Evolutionary conservation across 2,888 invertebrate genomes (phyloP).

Genomic region (Perizoma flavofasciatum): DNA sequence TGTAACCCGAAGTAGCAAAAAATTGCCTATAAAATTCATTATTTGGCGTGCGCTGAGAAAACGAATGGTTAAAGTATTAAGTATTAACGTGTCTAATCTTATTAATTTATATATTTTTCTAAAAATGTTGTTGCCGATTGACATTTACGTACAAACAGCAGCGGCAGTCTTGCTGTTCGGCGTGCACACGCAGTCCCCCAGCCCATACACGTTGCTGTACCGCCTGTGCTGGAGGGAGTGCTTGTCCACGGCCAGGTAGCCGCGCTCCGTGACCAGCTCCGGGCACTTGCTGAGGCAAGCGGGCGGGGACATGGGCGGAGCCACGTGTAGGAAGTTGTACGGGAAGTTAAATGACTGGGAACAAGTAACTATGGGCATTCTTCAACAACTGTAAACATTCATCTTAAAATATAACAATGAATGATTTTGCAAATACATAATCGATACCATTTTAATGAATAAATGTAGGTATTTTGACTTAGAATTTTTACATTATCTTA

Average conservation of each 20-base stretch:
- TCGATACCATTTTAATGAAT: too few relatives aligned
- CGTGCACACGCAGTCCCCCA: constrained; percentile 95
- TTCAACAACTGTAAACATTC: too few relatives aligned
- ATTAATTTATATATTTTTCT: background rate
- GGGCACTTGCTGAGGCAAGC: constrained; percentile 83
- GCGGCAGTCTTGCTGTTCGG: constrained; percentile 98
- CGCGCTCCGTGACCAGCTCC: constrained; percentile 86
- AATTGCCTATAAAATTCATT: too few relatives aligned
- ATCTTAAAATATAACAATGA: too few relatives aligned
- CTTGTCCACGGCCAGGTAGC: constrained; percentile 91
- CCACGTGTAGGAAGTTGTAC: constrained; percentile 94
- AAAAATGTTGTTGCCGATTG: background rate
- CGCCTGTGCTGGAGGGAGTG: constrained; percentile 90
- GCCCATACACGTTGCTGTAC: constrained; percentile 93
- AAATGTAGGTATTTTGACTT: too few relatives aligned
- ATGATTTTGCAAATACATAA: too few relatives aligned
- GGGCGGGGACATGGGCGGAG: constrained; percentile 94
- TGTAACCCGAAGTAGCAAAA: too few relatives aligned
- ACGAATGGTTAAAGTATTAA: too few relatives aligned
- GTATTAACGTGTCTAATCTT: too few relatives aligned
- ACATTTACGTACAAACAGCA: constrained; percentile 88
- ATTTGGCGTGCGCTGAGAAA: too few relatives aligned
- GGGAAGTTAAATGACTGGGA: constrained; percentile 68
- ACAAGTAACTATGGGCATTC: background rate
- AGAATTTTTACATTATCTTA: too few relatives aligned